phyloP scores from a whole-genome alignment of 2,888 invertebrate genomes.

The Schrankia costaestrigalis region DNA sequence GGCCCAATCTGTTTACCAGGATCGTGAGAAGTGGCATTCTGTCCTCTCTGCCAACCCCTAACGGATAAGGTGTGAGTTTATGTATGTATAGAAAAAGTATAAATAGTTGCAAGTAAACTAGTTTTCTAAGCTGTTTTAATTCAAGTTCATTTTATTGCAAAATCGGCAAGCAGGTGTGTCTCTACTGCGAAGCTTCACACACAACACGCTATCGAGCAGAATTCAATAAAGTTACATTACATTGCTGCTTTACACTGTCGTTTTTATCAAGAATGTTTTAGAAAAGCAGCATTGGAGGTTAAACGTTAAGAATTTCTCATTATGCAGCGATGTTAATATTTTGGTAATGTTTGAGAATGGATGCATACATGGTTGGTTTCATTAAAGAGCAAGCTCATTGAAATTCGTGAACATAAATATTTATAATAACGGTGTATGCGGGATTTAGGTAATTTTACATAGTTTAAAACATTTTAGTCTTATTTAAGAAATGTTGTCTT shows the following conservation, averaged over 20 bases:
- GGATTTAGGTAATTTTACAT: too few species aligned
- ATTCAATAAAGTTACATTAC: slow-evolving; percentile 14
- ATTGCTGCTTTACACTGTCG: slow-evolving; percentile 7
- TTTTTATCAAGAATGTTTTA: background rate
- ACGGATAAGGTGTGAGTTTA: too few species aligned
- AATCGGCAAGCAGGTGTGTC: slow-evolving; percentile 37
- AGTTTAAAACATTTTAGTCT: too few species aligned
- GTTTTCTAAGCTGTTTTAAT: slow-evolving; percentile 40
- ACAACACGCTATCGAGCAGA: slow-evolving; percentile 8
- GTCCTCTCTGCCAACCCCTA: too few species aligned
- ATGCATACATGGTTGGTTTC: slow-evolving; percentile 14
- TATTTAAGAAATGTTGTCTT: too few species aligned
- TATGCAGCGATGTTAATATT: slow-evolving; percentile 5
- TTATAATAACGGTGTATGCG: slow-evolving; percentile 9
- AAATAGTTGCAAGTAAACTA: slow-evolving; percentile 40
- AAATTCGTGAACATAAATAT: slow-evolving; percentile 10
- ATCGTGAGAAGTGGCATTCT: too few species aligned
- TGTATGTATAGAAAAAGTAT: too few species aligned
- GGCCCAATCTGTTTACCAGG: too few species aligned
- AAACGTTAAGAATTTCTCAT: slow-evolving; percentile 3
- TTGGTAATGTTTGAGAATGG: slow-evolving; percentile 16
- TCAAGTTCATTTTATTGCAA: slow-evolving; percentile 34
- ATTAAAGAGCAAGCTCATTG: slow-evolving; percentile 9
- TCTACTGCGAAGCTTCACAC: slow-evolving; percentile 9
- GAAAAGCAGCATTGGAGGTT: slow-evolving; percentile 10